Evolutionary conservation across 2,797 vertebrate species (phyloP), one percentile per base, ranked within the genome.

Genomic region (Bovichtus variegatus): DNA sequence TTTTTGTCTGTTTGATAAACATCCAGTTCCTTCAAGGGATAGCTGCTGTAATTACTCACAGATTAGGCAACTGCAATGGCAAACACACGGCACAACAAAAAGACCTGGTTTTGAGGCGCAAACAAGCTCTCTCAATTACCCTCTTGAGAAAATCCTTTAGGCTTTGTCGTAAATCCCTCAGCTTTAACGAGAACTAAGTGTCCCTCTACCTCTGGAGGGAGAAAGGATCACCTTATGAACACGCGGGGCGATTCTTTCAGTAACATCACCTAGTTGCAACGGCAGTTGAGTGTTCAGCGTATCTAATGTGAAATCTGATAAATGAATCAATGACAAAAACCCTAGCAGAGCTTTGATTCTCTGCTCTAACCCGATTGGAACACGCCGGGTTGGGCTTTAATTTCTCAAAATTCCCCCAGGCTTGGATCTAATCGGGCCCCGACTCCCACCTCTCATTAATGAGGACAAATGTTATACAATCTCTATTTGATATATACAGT

Each of bases 151-250:
- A 88, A 88, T 88, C 83, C 77, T 43, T 0, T 16, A 66, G 82
- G 71, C 69, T 90, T 90, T 88, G 73, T 72, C 5, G 60, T 72
- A 90, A 91, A 91, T 90, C 87, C 84, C 72, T 64, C 40, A 59
- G 79, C 70, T 87, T 85, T 86, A 84, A 78, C 41, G 13, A 83
- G 73, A 86, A 77, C 65, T 78, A 57, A 87, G 82, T 68, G 79
- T 82, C 66, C 36, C 16, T 86, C 84, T 80, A 80, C 64, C 57
- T 84, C 71, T 55, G 80, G 23, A 38, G 70, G 53, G 51, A 68
- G 69, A 81, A 76, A 78, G 58, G 78, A 76, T 61, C 70, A 68
- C 70, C 43, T 65, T 63, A 54, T 59, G 76, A 77, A 82, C 68
- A 85, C 38, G 36, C 77, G 73, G 59, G 70, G 80, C 85, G 79